These are phyloP conservation scores for Phaetusa simplex DNA, from an alignment of 2,113 vertebrate species.

Conservation along the genomic window DNA sequence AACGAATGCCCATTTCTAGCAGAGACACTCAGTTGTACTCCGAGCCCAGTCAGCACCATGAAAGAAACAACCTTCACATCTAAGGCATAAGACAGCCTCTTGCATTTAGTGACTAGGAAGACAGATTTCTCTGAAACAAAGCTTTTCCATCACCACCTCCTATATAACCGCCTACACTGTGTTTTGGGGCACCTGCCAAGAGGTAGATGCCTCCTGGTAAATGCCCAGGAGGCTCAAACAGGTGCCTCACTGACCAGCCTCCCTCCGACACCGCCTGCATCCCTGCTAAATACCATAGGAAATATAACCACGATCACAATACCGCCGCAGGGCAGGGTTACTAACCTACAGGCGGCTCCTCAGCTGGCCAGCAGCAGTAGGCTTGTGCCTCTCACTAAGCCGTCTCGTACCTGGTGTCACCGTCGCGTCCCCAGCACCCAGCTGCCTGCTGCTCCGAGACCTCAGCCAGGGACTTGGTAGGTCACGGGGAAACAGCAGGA, in stretches of 20 bases:
- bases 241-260: neutral
- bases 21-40: neutral
- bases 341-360: neutral
- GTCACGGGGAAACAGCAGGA: neutral
- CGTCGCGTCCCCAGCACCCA: neutral
- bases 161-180: neutral
- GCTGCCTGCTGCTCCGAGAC: accelerated
- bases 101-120: neutral
- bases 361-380: neutral
- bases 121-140: neutral
- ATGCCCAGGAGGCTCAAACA: neutral
- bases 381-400: neutral
- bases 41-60: neutral
- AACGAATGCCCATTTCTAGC: neutral
- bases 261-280: neutral
- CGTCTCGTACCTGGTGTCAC: neutral
- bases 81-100: neutral
- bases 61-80: neutral
- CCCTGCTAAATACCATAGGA: neutral
- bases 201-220: neutral
- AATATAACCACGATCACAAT: neutral
- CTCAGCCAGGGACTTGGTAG: neutral
- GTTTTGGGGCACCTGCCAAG: neutral
- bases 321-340: accelerated
- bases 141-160: neutral